phyloP scores from a whole-genome alignment of 1,140 invertebrate genomes.

The Bathynomus jamesi region DNA sequence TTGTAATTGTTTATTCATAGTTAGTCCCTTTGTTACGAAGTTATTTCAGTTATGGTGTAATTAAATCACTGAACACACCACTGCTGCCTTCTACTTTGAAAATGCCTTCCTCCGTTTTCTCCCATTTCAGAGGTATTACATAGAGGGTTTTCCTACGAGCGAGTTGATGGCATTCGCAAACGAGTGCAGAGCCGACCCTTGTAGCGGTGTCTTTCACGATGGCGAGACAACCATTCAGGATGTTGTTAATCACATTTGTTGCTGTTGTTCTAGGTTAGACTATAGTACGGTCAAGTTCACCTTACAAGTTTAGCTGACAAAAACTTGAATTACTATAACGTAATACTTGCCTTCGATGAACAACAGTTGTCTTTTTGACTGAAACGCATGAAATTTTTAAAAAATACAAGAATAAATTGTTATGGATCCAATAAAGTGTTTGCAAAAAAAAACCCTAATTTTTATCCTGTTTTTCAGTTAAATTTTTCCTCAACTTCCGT shows the following conservation, averaged over 20 bases:
- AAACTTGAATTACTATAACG: too few relatives aligned
- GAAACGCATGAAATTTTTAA: too few relatives aligned
- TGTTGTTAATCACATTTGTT: conserved; percentile 26
- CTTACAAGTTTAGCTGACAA: too few relatives aligned
- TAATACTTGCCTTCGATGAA: too few relatives aligned
- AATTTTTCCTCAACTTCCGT: too few relatives aligned
- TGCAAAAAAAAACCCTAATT: too few relatives aligned
- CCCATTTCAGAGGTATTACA: conserved; percentile 21
- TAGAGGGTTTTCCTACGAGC: conserved; percentile 21
- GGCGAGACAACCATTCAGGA: conserved; percentile 30
- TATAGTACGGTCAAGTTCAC: too few relatives aligned
- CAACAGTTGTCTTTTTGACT: too few relatives aligned
- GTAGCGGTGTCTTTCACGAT: conserved; percentile 27
- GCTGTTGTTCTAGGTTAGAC: too few relatives aligned
- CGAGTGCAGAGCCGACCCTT: conserved; percentile 27
- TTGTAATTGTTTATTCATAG: not conserved
- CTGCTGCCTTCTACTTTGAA: not conserved
- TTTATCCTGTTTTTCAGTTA: too few relatives aligned
- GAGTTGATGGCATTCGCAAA: conserved; percentile 23
- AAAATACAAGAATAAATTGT: too few relatives aligned
- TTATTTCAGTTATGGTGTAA: not conserved
- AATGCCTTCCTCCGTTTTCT: not conserved
- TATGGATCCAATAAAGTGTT: too few relatives aligned
- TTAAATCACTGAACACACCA: not conserved
- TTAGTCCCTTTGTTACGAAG: not conserved